Evolutionary conservation across 2,888 invertebrate genomes (phyloP), one percentile per base, ranked within the genome.

Genomic region (Diabrotica balteata): DNA sequence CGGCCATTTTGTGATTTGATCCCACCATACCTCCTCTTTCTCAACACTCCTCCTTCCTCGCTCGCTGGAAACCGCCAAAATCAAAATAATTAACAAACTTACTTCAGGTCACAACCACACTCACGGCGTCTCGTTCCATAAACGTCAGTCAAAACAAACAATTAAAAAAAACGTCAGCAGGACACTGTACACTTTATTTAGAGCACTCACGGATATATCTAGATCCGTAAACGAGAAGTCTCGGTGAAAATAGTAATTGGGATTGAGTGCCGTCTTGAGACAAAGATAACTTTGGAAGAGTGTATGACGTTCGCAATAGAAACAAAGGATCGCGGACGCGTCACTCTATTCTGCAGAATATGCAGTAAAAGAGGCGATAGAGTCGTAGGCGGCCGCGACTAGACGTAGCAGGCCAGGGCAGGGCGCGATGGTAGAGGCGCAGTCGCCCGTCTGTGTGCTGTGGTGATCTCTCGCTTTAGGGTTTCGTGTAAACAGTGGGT

Each of bases 261-360:
- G 10, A 47, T 47, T 47, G 47, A 47, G 53, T 10, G 53, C 42
- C n/a, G 17, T 55, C 55, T 8, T 45, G 45, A 45, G 45, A 57
- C 51, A 59, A 50, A 59, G n/a, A 11, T 43, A 45, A 22, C 42
- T 45, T 43, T 59, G 47, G 54, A 43, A 44, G 17, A 52, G 46
- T n/a, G 51, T 52, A 52, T 46, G 55, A 53, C 47, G 59, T 59
- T 63, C 52, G 32, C 42, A 58, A 61, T 54, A 22, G 50, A 53
- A 62, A 68, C 68, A 68, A 68, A 68, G 68, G 52, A 68, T 58
- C 71, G 62, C 68, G 71, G 53, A 61, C 71, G 65, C 71, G 71
- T 69, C 68, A 67, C 67, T 66, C 62, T 58, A 57, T 57, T 64
- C 70, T 71, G 70, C 70, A 68, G 70, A 68, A 68, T 71, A 66